A percentile compares a stretch with the other conserved stretches of the same genome.
Conservation (phyloP, 1,140 invertebrate genomes). For the Aphaenogaster rudis region DNA sequence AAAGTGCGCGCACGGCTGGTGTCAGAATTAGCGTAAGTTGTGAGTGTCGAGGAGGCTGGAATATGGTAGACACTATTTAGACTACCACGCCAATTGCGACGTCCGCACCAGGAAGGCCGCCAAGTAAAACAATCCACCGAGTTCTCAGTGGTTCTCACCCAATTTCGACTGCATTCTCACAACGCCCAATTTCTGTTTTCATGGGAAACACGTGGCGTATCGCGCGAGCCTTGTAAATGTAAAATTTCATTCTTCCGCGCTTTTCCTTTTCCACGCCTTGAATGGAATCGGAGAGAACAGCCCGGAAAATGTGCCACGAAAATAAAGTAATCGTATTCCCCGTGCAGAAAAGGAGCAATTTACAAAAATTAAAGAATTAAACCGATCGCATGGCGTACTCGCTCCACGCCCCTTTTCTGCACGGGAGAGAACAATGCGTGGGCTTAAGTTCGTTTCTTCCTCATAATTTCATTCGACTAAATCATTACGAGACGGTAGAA, state of each 20-base stretch:
- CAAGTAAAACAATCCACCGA: slow-evolving; percentile 68
- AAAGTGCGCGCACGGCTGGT: slow-evolving; percentile 52
- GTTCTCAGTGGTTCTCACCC: slow-evolving; percentile 69
- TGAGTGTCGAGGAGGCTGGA: slow-evolving; percentile 11
- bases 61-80: slow-evolving; percentile 68
- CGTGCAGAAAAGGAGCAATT: background rate
- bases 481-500: background rate
- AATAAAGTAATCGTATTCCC: slow-evolving; percentile 16
- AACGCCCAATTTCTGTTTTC: slow-evolving; percentile 57
- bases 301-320: slow-evolving; percentile 26
- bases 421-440: background rate
- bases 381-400: background rate
- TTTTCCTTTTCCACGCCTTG: slow-evolving; percentile 53
- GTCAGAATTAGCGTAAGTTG: slow-evolving; percentile 49
- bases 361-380: slow-evolving; percentile 34
- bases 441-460: background rate
- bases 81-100: slow-evolving; percentile 68
- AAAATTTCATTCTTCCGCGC: slow-evolving; percentile 52
- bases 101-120: slow-evolving; percentile 69
- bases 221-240: slow-evolving; percentile 19
- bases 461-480: slow-evolving; percentile 15
- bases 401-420: background rate
- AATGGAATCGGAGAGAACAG: slow-evolving; percentile 31
- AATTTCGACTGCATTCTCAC: slow-evolving; percentile 51
- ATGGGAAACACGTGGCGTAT: slow-evolving; percentile 19